phyloP scores from a whole-genome alignment of 2,888 invertebrate species.

The Hypomecis punctinalis region DNA sequence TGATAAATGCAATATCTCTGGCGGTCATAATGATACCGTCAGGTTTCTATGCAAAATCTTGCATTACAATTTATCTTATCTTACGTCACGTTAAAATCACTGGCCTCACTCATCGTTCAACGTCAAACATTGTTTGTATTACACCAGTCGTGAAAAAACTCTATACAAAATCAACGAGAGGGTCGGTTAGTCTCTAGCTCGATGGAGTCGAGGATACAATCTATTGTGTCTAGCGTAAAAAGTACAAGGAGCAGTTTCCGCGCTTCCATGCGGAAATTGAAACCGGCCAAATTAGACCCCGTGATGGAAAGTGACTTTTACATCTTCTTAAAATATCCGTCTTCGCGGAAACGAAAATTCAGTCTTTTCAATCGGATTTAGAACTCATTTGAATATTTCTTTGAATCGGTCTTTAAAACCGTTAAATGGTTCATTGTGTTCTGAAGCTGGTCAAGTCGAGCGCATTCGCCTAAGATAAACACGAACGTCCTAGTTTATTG shows the following conservation, averaged over 20 bases:
- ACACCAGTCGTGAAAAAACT: conserved; percentile 19
- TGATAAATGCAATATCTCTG: too few species aligned
- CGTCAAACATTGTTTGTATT: conserved; percentile 39
- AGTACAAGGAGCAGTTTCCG: conserved; percentile 21
- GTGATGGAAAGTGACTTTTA: conserved; percentile 33
- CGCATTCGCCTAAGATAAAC: conserved; percentile 17
- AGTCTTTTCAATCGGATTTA: neutral
- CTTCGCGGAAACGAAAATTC: neutral
- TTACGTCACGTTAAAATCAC: conserved; percentile 37
- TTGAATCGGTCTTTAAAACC: neutral
- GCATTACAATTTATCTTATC: conserved; percentile 39
- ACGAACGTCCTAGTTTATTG: conserved; percentile 18
- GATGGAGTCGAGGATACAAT: conserved; percentile 30
- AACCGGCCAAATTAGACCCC: conserved; percentile 23
- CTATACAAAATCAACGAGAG: conserved; percentile 14
- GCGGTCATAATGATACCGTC: neutral
- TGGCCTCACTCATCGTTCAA: conserved; percentile 43
- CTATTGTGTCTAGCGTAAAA: conserved; percentile 21
- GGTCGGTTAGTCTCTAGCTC: conserved; percentile 27
- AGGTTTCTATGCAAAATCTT: conserved; percentile 28
- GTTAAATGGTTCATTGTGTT: neutral
- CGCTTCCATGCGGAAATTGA: conserved; percentile 25
- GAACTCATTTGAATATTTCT: neutral
- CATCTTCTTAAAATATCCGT: neutral
- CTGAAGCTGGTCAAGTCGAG: conserved; percentile 4